Evolutionary conservation across 2,888 invertebrate species (phyloP).

Genomic region (Maniola hyperantus): DNA sequence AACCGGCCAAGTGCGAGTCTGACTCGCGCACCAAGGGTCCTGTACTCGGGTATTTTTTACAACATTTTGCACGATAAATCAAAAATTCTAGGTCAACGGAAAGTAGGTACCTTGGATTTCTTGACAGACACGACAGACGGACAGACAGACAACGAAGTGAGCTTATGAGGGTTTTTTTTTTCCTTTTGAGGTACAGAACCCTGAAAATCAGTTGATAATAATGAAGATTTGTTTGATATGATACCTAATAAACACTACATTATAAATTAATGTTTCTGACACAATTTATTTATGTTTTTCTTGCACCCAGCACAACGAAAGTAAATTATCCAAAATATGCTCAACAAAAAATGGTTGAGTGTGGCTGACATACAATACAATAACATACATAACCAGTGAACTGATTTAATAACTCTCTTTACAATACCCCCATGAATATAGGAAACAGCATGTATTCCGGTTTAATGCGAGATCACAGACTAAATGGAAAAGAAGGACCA

Average conservation of each 20-base stretch:
- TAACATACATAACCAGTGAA: conserved; percentile 12
- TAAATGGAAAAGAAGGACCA: neutral
- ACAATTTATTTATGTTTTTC: neutral
- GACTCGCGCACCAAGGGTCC: too few relatives aligned
- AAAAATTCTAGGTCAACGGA: too few relatives aligned
- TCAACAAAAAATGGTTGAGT: conserved; percentile 6
- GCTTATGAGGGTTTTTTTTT: too few relatives aligned
- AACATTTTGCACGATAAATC: too few relatives aligned
- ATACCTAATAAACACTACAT: neutral
- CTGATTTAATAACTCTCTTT: conserved; percentile 15
- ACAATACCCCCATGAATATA: conserved; percentile 12
- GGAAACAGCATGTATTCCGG: conserved; percentile 20
- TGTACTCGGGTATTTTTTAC: too few relatives aligned
- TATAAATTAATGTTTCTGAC: conserved; percentile 2
- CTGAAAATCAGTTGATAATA: too few relatives aligned
- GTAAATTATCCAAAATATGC: conserved; percentile 6
- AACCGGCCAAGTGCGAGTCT: too few relatives aligned
- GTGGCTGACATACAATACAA: neutral
- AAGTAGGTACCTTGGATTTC: too few relatives aligned
- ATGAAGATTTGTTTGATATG: too few relatives aligned
- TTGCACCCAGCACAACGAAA: neutral
- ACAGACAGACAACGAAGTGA: too few relatives aligned
- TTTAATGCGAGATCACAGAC: conserved; percentile 42
- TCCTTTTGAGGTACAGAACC: too few relatives aligned
- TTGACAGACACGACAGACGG: too few relatives aligned